Conservation (phyloP, 2,888 invertebrate genomes). For the Penaeus monodon region DNA sequence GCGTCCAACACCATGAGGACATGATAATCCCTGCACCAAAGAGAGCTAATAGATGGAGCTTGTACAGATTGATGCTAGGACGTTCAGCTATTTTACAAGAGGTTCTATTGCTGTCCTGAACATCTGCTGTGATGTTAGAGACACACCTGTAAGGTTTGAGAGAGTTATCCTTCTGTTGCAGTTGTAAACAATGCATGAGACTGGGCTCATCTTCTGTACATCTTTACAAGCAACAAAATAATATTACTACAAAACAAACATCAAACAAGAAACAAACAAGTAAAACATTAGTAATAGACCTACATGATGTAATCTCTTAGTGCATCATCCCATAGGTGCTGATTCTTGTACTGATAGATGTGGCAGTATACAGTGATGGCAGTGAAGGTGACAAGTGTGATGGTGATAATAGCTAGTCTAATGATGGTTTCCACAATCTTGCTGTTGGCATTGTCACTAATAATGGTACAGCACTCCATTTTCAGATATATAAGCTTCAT, state of each 20-base stretch:
- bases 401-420: conserved; percentile 84
- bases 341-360: conserved; percentile 83
- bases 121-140: conserved; percentile 49
- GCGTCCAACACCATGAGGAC: conserved; percentile 96
- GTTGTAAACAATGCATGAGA: too few relatives aligned
- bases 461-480: conserved; percentile 85
- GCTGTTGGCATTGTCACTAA: conserved; percentile 84
- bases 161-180: too few relatives aligned
- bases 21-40: conserved; percentile 89
- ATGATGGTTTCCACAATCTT: conserved; percentile 90
- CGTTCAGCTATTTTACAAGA: conserved; percentile 35
- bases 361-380: conserved; percentile 86
- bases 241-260: not conserved
- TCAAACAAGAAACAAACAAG: conserved; percentile 2
- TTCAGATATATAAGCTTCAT: conserved; percentile 84
- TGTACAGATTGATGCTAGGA: conserved; percentile 62
- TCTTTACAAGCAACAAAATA: not conserved
- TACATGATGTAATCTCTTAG: conserved; percentile 86
- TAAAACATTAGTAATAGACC: conserved; percentile 70
- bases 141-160: conserved; percentile 60
- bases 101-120: conserved; percentile 13
- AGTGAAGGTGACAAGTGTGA: conserved; percentile 82
- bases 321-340: conserved; percentile 81
- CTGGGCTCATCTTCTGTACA: too few relatives aligned
- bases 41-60: conserved; percentile 76